Conservation (phyloP, 2,113 vertebrate species). For the Hippocampus comes region DNA sequence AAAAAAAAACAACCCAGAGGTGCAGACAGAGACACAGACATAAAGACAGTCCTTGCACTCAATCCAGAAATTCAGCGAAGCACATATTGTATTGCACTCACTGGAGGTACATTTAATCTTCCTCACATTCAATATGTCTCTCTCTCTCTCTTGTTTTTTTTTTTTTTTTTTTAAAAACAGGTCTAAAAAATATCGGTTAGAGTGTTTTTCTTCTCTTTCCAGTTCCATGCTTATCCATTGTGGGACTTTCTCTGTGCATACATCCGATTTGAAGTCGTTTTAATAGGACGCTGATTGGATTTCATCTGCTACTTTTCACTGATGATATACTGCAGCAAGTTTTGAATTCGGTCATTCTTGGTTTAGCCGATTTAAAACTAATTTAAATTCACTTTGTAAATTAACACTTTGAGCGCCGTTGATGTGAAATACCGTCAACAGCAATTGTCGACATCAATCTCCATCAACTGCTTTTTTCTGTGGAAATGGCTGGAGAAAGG, state of each 20-base stretch:
- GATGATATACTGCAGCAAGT: conserved; percentile 14
- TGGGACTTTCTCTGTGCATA: conserved; percentile 14
- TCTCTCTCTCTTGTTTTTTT: neutral
- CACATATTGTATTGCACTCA: conserved; percentile 48
- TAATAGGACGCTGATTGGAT: conserved; percentile 29
- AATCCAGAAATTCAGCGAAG: conserved; percentile 50
- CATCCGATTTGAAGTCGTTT: conserved; percentile 23
- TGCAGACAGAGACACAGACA: conserved; percentile 34
- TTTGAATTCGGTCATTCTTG: conserved; percentile 17
- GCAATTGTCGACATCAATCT: too few relatives aligned
- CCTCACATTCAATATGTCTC: conserved; percentile 62
- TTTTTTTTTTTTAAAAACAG: conserved; percentile 37
- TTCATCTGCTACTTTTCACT: conserved; percentile 22
- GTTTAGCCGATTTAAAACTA: conserved; percentile 23
- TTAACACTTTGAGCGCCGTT: too few relatives aligned
- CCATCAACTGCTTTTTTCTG: too few relatives aligned
- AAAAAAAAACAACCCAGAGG: conserved; percentile 13
- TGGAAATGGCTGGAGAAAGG: too few relatives aligned
- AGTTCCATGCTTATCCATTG: conserved; percentile 39
- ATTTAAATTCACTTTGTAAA: neutral
- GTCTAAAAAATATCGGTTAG: conserved; percentile 40
- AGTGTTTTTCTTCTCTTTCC: conserved; percentile 46
- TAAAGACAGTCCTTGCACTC: conserved; percentile 39
- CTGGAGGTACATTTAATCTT: conserved; percentile 64
- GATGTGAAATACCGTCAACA: too few relatives aligned